Evolutionary conservation across 1,140 invertebrate genomes (phyloP), one percentile per base, ranked within the genome.

Genomic region (Cotesia chilonis): DNA sequence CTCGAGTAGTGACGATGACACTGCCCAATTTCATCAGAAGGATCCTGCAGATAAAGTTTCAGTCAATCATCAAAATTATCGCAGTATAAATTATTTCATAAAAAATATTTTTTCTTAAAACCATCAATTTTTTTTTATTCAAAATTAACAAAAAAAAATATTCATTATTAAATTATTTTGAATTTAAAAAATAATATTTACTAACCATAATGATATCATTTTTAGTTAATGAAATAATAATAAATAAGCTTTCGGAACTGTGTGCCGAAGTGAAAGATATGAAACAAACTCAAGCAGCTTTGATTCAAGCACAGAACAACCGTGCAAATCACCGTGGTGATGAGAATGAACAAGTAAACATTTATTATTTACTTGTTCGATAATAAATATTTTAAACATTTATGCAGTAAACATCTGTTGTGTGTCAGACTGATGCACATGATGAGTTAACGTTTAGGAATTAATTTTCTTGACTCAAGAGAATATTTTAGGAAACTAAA

Each of bases 171-270:
- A 28, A 63, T 63, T 63, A 1, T 20, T 63, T 63, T 12, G 20
- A 35, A 10, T 6, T 3, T 35, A 4, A 4, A 35, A 9, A 37
- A 63, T 1, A 63, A 17, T 12, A 63, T 63, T 4, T 17, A 35
- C 14, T 20, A 63, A 63, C 28, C 17, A 17, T 35, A 63, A 63
- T 63, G 10, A 5, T 63, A 37, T 17, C 4, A 55, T 55, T 55
- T 63, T 12, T 1, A 63, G 60, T 20, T 63, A 63, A 35, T 63
- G 20, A 63, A 63, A 35, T 63, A 1, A 63, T 4, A 35, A 63
- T 20, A 12, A 37, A 63, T 7, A 37, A 35, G 28, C 60, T 63
- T 37, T 63, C 10, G 60, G 20, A 63, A 37, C 60, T 3, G 17
- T 35, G 60, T 28, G 20, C 4, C 4, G 60, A 37, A 20, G 28